A percentile compares a stretch with the other conserved stretches of the same genome.
These are phyloP conservation scores for Pleuronectes platessa DNA, from an alignment of 2,113 vertebrate species.

Conservation along the genomic window DNA sequence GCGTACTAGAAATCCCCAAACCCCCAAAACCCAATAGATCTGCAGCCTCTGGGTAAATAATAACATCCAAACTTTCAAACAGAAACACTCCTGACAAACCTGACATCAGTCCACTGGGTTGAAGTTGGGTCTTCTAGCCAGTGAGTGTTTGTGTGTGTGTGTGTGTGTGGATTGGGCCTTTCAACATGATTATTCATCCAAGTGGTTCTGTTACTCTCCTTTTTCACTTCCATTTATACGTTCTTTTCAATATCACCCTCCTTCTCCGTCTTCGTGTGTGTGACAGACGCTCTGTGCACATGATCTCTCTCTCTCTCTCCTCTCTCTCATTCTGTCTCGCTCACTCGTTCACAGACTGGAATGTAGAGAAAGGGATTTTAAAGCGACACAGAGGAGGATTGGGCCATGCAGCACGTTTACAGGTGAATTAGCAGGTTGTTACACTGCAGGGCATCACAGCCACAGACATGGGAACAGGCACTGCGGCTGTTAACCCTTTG, in stretches of 20 bases:
- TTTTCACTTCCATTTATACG: conserved; percentile 6
- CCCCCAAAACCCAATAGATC: too few species aligned
- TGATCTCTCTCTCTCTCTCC: background rate
- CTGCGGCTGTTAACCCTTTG: conserved; percentile 11
- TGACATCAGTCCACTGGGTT: too few species aligned
- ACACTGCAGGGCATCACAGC: conserved; percentile 43
- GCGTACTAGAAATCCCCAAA: too few species aligned
- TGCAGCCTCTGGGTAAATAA: too few species aligned
- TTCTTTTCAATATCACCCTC: background rate
- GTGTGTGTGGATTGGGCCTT: background rate
- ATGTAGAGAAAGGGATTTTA: conserved; percentile 25
- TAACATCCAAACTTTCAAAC: too few species aligned
- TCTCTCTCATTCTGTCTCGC: conserved; percentile 7
- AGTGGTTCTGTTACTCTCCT: background rate
- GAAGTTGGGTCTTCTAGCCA: too few species aligned
- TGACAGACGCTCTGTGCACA: background rate
- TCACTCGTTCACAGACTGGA: conserved; percentile 19
- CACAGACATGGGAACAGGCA: background rate
- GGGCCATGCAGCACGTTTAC: conserved; percentile 40
- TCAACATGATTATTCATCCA: too few species aligned
- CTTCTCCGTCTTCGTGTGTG: too few species aligned
- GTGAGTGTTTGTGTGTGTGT: conserved; percentile 20
- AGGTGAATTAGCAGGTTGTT: conserved; percentile 60
- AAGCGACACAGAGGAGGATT: background rate
- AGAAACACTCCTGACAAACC: too few species aligned